Evolutionary conservation across 2,888 invertebrate species (phyloP).

Genomic region (Tetranychus truncatus): DNA sequence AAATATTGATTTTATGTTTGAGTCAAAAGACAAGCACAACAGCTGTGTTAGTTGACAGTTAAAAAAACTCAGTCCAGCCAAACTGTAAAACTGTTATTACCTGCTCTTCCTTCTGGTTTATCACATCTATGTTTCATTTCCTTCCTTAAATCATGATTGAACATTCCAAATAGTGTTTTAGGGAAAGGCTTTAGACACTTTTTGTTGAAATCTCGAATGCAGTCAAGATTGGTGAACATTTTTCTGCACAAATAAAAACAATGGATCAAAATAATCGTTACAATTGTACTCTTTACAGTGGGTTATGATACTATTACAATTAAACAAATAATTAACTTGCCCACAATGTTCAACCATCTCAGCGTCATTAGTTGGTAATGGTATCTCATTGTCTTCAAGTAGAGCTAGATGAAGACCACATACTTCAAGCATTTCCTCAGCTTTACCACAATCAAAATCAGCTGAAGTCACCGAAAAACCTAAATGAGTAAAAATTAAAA

Average conservation of each 20-base stretch:
- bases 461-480: background rate
- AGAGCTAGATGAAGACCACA: background rate
- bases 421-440: background rate
- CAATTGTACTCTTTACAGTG: no score
- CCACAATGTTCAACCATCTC: background rate
- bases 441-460: background rate
- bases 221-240: background rate
- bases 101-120: background rate
- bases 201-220: background rate
- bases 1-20: background rate
- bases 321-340: background rate
- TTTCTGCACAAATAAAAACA: background rate
- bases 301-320: background rate
- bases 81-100: background rate
- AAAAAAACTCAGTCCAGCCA: background rate
- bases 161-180: background rate
- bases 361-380: background rate
- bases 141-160: background rate
- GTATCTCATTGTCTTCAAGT: background rate
- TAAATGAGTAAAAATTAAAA: background rate
- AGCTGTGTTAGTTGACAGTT: background rate
- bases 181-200: background rate
- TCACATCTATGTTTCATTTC: background rate
- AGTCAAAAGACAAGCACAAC: background rate
- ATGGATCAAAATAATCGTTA: background rate